Conservation (phyloP, 2,113 vertebrate species). For the Aegypius monachus region DNA sequence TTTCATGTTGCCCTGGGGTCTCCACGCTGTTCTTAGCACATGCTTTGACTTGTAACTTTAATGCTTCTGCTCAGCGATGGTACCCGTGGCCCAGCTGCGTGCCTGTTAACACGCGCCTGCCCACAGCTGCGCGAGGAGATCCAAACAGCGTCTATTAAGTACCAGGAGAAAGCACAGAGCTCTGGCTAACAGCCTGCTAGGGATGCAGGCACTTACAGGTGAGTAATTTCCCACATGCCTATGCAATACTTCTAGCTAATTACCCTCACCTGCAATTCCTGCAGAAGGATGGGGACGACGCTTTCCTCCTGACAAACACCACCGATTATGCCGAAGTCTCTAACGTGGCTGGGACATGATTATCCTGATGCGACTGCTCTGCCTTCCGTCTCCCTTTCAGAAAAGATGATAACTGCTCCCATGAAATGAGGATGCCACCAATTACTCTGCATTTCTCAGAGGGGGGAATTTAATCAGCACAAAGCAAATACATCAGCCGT, state of each 20-base stretch:
- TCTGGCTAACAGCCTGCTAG: background rate
- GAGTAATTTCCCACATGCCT: background rate
- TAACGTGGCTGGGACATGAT: background rate
- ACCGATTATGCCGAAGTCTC: background rate
- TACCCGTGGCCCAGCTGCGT: background rate
- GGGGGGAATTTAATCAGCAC: background rate
- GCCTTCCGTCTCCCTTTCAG: background rate
- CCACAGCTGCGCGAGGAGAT: rapidly evolving
- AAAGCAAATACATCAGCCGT: background rate
- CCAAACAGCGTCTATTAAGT: rapidly evolving
- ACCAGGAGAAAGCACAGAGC: background rate
- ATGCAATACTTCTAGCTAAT: background rate
- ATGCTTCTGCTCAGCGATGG: background rate
- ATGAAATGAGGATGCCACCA: background rate
- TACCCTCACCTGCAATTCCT: background rate
- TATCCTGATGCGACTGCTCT: background rate
- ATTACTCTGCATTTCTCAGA: background rate
- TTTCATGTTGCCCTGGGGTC: rapidly evolving
- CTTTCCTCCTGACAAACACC: background rate
- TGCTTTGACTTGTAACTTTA: background rate
- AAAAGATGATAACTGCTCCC: background rate
- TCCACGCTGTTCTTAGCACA: background rate
- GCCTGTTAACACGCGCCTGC: background rate
- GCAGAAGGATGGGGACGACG: background rate
- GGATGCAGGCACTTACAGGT: background rate